Conservation (phyloP, 2,888 invertebrate species). For the Toxonevra muliebris region DNA sequence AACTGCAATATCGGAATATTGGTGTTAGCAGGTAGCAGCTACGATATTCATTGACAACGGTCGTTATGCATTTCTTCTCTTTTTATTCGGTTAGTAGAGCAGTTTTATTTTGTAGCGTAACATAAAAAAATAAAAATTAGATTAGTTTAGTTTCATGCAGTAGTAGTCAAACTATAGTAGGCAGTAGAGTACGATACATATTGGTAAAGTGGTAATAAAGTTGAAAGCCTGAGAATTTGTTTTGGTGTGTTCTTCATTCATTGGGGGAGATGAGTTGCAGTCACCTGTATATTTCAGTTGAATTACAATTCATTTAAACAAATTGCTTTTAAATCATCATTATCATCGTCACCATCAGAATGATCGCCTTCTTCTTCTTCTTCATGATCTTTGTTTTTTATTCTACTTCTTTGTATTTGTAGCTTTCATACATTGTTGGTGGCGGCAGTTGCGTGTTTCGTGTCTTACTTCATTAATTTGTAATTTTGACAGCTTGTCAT, state of each 20-base stretch:
- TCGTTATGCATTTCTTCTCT: no score
- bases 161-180: background rate
- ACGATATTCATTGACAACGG: background rate
- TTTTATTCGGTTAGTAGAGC: slow-evolving; percentile 21
- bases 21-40: background rate
- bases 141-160: no score
- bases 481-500: slow-evolving; percentile 59
- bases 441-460: slow-evolving; percentile 1
- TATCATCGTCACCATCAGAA: background rate
- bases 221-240: background rate
- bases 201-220: background rate
- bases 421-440: background rate
- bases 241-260: background rate
- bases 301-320: slow-evolving; percentile 11
- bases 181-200: background rate
- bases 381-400: slow-evolving; percentile 1
- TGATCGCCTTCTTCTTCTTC: background rate
- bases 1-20: no score
- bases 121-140: background rate
- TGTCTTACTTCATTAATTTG: slow-evolving; percentile 43
- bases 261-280: background rate
- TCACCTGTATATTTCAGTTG: background rate
- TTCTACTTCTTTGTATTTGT: background rate
- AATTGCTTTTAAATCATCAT: slow-evolving; percentile 12
- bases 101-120: background rate